These are phyloP conservation scores for Ferdinandea cuprea DNA, from an alignment of 2,888 invertebrate species.

Conservation along the genomic window DNA sequence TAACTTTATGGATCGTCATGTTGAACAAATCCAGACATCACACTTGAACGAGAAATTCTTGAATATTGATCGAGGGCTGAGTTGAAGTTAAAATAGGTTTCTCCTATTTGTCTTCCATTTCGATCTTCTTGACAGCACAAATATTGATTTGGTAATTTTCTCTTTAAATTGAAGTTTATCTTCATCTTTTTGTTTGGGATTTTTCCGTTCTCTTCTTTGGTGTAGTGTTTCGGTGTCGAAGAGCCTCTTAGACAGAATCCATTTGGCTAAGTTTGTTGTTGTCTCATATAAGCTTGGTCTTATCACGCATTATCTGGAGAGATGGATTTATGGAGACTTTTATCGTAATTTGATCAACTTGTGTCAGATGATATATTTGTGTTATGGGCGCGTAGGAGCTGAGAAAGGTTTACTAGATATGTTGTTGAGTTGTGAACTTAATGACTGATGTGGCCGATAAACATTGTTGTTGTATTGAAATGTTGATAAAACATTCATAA, in stretches of 20 bases:
- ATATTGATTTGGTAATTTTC: slow-evolving; percentile 30
- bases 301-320: slow-evolving; percentile 16
- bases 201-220: neutral
- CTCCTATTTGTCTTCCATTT: slow-evolving; percentile 40
- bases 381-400: neutral
- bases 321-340: slow-evolving; percentile 25
- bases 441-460: neutral
- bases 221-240: slow-evolving; percentile 16
- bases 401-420: neutral
- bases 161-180: slow-evolving; percentile 16
- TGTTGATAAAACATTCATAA: neutral
- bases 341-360: slow-evolving; percentile 46
- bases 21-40: slow-evolving; percentile 10
- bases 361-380: slow-evolving; percentile 10
- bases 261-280: slow-evolving; percentile 34
- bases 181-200: neutral
- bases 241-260: slow-evolving; percentile 3
- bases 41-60: slow-evolving; percentile 5
- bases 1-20: slow-evolving; percentile 30
- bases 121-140: slow-evolving; percentile 31
- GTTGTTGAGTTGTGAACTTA: neutral
- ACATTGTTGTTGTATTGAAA: neutral
- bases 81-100: slow-evolving; percentile 21
- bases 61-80: neutral
- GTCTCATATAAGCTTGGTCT: neutral